Percentiles rank a stretch among this genome's conserved stretches.
These are phyloP conservation scores for Bergia puertoricense DNA, from an alignment of 92 coral and sea anemone species.

Conservation along the genomic window DNA sequence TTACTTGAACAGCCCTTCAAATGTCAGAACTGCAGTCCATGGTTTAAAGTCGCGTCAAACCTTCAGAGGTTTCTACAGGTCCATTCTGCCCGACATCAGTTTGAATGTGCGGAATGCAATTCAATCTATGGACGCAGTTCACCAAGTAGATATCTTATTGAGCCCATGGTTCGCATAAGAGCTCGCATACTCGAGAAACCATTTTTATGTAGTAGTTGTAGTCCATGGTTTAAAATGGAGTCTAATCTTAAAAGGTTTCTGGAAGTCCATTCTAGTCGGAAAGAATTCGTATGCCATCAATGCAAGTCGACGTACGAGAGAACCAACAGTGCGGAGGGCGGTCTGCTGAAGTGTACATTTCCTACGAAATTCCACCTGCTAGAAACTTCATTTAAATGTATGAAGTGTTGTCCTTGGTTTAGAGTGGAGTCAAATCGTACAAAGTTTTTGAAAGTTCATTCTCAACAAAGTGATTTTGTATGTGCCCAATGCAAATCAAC, in stretches of 20 bases:
- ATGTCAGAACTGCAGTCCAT: conserved; percentile 16
- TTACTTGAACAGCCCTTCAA: conserved; percentile 2
- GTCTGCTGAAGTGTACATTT: not conserved
- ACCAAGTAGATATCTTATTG: not conserved
- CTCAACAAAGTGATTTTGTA: not conserved
- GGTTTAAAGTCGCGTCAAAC: conserved; percentile 9
- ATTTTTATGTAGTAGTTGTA: not conserved
- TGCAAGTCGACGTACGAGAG: conserved; percentile 3
- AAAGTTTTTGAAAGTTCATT: not conserved
- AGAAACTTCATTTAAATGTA: not conserved
- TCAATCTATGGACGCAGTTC: not conserved
- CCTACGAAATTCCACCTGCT: not conserved
- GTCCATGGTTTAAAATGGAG: not conserved
- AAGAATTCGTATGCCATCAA: not conserved
- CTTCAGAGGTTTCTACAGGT: not conserved
- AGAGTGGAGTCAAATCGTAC: not conserved
- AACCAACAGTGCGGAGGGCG: not conserved
- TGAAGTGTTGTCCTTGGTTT: conserved; percentile 8
- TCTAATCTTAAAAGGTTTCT: conserved; percentile 2
- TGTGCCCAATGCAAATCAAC: not conserved
- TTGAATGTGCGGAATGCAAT: conserved; percentile 13
- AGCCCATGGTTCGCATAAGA: not conserved
- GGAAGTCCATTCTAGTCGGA: conserved; percentile 5
- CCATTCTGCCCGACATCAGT: conserved; percentile 16
- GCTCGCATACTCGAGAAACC: not conserved